Base-by-base conservation (phyloP, 2,797 vertebrate species). In the Meriones psammophilus region DNA sequence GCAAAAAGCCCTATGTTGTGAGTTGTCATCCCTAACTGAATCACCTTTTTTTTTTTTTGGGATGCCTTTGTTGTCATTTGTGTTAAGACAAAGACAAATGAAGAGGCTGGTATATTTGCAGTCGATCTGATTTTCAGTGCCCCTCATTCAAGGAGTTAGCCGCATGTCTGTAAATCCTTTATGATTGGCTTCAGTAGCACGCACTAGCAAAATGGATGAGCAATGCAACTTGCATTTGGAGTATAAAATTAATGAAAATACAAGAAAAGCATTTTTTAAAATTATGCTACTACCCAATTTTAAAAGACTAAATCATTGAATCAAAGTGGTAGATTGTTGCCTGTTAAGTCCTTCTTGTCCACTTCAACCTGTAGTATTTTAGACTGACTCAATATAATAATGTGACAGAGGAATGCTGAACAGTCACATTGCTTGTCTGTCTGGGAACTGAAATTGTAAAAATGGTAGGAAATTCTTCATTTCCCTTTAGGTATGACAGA, bases 1-100 rank as follows among this genome's bases (percentile, higher is more conserved):
- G 64, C 99, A 99, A 97, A 99, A 99, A 96, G 99, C 99, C 0
- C 98, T 99, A 15, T 99, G 99, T 97, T 98, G 99, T 99, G 98
- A 99, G 99, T 99, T 91, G 66, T 28, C 42, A 3, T n/a, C 28
- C 89, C 78, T 46, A 20, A 68, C 88, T 69, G 85, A 69, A 77
- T 94, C 81, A 30, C 76, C 95, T 66, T 60, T 36, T 36, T 80
- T 90, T 13, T 9, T 56, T 39, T 39, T 39, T 39, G 17, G 36
- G 22, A 68, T 91, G 58, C n/a, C 24, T 83, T 83, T 56, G 17
- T 56, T 50, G 33, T 84, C 89, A 60, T n/a, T 74, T 26, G 56
- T 64, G 30, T 88, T 58, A 73, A 91, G 56, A 93, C 50, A 77
- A 36, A 93, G 88, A 73, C 76, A 46, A 91, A 93, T 64, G 60